Percentiles rank a stretch among this genome's conserved stretches.
These are phyloP conservation scores for Pogonocichla stellata DNA, from an alignment of 2,113 vertebrate species.

Conservation along the genomic window DNA sequence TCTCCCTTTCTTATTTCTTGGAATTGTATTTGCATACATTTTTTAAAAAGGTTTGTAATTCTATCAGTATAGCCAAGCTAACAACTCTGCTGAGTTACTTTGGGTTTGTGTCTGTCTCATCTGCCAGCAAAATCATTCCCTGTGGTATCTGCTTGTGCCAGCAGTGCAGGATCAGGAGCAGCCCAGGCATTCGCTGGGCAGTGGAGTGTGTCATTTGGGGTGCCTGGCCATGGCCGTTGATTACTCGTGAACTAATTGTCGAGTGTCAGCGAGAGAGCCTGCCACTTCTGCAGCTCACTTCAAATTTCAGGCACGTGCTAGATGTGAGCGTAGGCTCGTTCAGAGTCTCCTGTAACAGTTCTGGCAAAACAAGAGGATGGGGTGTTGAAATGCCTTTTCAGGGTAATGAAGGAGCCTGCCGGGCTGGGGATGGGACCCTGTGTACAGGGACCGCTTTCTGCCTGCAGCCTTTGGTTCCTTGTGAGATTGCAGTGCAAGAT, in stretches of 20 bases:
- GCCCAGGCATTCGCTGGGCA: too few relatives aligned
- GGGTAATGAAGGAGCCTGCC: background rate
- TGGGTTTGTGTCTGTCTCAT: background rate
- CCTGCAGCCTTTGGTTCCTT: rapidly evolving
- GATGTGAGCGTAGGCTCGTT: background rate
- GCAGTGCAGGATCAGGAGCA: rapidly evolving
- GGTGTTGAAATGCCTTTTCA: background rate
- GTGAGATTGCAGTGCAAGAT: background rate
- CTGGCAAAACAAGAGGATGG: background rate
- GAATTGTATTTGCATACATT: background rate
- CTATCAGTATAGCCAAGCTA: background rate
- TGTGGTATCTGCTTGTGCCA: background rate
- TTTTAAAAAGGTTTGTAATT: background rate
- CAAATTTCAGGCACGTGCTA: rapidly evolving
- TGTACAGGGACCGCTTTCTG: background rate
- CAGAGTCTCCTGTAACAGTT: background rate
- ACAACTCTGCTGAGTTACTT: background rate
- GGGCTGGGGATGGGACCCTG: background rate
- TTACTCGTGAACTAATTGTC: background rate
- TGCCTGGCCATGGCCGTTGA: background rate
- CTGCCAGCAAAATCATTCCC: background rate
- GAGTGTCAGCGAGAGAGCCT: background rate
- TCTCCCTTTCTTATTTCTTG: background rate
- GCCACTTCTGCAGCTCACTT: rapidly evolving
- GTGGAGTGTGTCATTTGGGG: rapidly evolving